Percentiles rank a stretch among this genome's conserved stretches.
Evolutionary conservation across 2,797 vertebrate species (phyloP).

Genomic region (Rhinatrema bivittatum): DNA sequence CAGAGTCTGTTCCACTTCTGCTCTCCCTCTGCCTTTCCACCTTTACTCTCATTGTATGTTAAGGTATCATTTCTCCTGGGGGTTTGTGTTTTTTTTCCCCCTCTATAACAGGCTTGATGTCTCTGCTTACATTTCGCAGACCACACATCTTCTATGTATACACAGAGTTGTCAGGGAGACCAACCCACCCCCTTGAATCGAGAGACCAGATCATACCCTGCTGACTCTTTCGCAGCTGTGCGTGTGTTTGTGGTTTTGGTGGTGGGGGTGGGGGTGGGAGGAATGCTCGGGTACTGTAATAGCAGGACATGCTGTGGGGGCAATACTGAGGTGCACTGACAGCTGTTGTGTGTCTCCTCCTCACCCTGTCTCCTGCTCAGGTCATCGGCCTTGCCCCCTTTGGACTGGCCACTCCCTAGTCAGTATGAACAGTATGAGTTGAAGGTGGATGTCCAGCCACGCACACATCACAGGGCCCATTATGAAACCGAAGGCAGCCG

Average conservation of each 20-base stretch:
- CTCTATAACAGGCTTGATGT: background rate
- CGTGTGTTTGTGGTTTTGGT: too few species aligned
- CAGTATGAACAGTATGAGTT: slow-evolving; percentile 84
- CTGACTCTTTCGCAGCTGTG: too few species aligned
- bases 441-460: slow-evolving; percentile 81
- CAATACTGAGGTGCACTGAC: background rate
- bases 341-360: background rate
- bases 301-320: background rate
- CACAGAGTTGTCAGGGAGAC: too few species aligned
- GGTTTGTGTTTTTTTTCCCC: too few species aligned
- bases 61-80: too few species aligned
- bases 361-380: slow-evolving; percentile 36
- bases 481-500: slow-evolving; percentile 88
- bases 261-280: too few species aligned
- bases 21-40: too few species aligned
- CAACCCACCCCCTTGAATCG: too few species aligned
- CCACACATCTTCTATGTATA: too few species aligned
- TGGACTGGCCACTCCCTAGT: slow-evolving; percentile 85
- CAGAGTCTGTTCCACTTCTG: background rate
- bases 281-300: background rate
- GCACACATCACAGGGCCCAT: slow-evolving; percentile 83
- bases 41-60: too few species aligned
- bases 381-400: slow-evolving; percentile 76
- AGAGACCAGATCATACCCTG: too few species aligned
- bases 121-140: too few species aligned